Percentiles rank a stretch among this genome's conserved stretches.
Conservation (phyloP, 1,140 invertebrate species). For the Ephestia elutella region DNA sequence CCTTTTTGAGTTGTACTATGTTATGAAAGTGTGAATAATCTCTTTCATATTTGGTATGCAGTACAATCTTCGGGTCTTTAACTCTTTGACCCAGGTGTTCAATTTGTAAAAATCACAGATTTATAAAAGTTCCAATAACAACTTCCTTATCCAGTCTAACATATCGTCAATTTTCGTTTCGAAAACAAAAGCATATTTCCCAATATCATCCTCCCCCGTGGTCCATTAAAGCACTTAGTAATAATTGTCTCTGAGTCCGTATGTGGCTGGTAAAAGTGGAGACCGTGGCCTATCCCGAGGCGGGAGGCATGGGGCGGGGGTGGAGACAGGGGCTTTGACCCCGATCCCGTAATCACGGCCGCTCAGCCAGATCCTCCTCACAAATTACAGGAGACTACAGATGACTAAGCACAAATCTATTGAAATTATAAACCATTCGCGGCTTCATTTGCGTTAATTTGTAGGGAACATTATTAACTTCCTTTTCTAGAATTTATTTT, state of each 20-base stretch:
- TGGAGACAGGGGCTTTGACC: conserved; percentile 26
- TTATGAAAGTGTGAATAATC: too few species aligned
- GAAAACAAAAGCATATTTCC: neutral
- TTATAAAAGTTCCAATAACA: neutral
- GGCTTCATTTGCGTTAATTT: too few species aligned
- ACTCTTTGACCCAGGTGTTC: too few species aligned
- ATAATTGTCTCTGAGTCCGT: conserved; percentile 23
- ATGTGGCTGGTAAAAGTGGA: neutral
- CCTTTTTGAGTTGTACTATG: too few species aligned
- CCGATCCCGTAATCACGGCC: conserved; percentile 27
- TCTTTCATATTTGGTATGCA: too few species aligned
- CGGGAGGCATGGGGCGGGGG: conserved; percentile 8
- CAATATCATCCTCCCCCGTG: neutral
- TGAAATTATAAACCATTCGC: too few species aligned
- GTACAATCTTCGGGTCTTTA: too few species aligned
- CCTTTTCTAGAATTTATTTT: too few species aligned
- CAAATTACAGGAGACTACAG: conserved; percentile 6
- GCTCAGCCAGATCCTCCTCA: conserved; percentile 9
- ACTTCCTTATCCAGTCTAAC: neutral
- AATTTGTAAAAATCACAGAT: too few species aligned
- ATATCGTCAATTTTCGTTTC: neutral
- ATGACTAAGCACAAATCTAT: neutral
- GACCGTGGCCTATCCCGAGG: neutral
- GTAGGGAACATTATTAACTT: too few species aligned
- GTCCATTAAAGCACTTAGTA: neutral